Evolutionary conservation across 2,113 vertebrate species (phyloP), one percentile per base, ranked within the genome.

Genomic region (Phyllopteryx taeniolatus): DNA sequence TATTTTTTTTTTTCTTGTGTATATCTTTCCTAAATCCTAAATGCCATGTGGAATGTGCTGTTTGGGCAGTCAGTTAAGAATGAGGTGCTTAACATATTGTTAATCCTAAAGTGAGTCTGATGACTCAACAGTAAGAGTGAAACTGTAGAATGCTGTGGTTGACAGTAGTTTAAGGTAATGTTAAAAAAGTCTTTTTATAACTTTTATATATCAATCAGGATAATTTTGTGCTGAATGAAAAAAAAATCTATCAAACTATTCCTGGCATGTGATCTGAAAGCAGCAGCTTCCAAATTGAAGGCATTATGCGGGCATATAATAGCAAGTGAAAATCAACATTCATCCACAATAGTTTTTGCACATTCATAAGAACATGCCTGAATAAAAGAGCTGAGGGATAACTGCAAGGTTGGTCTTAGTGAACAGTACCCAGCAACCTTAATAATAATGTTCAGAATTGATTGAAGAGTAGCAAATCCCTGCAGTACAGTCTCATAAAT

Each of bases 61-160:
- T 71, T 4, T 31, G 60, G 68, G 77, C 74, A 74, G 60, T 84
- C 70, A 88, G 84, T 87, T 80, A 88, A 85, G 77, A 84, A 88
- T 73, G 81, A 83, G 82, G 86, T 65, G 56, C 78, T 80, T 76
- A 87, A 85, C 84, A 85, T 85, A 80, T 90, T 76, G 87, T 90
- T 86, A 89, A 90, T 90, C 82, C 83, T 86, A 78, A 79, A 84
- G 65, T 46, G 74, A 81, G 70, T 76, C 65, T 79, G 59, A 61
- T 61, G 59, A 61, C 31, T 61, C 59, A 15, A 61, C 27, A 17
- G 31, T 17, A 61, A 61, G 31, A 61, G 27, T 60, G 31, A 60
- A 60, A 59, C 12, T 56, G 53, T 56, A 56, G 53, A 56, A 22
- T 56, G 56, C 56, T 59, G 56, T 10, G 53, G n/a, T 59, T 31